These are phyloP conservation scores for Cyanistes caeruleus DNA, from an alignment of 2,113 vertebrate species.

Conservation along the genomic window DNA sequence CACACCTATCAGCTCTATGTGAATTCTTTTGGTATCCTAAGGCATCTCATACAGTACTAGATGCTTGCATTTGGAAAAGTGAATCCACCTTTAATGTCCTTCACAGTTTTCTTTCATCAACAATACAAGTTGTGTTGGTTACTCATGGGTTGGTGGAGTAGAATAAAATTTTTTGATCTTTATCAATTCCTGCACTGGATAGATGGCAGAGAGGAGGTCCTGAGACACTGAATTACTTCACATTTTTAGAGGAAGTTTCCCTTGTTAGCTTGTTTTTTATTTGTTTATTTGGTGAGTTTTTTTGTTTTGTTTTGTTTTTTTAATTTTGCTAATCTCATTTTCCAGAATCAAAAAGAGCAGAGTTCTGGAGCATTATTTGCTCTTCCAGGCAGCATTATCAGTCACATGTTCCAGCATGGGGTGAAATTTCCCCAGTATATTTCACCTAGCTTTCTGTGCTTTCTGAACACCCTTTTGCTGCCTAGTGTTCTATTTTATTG, in stretches of 20 bases:
- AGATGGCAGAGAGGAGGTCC: background rate
- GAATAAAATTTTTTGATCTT: background rate
- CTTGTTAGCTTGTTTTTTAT: background rate
- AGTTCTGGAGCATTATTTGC: background rate
- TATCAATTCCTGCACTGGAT: background rate
- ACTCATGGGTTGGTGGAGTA: background rate
- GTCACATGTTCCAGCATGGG: fast-evolving
- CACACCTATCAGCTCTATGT: background rate
- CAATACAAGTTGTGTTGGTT: background rate
- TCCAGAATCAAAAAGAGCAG: background rate
- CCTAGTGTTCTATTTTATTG: background rate
- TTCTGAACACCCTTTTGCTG: background rate
- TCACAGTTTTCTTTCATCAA: background rate
- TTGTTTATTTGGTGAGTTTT: background rate
- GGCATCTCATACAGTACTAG: background rate
- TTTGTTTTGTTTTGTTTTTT: background rate
- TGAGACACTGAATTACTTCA: background rate
- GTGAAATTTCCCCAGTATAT: background rate
- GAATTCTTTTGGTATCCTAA: background rate
- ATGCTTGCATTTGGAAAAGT: background rate
- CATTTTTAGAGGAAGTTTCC: background rate
- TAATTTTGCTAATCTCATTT: background rate
- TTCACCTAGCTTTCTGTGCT: background rate
- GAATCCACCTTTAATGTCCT: background rate
- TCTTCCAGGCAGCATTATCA: background rate